Percentiles rank a stretch among this genome's conserved stretches.
phyloP scores from a whole-genome alignment of 2,797 vertebrate genomes.

The Botia almorhae region DNA sequence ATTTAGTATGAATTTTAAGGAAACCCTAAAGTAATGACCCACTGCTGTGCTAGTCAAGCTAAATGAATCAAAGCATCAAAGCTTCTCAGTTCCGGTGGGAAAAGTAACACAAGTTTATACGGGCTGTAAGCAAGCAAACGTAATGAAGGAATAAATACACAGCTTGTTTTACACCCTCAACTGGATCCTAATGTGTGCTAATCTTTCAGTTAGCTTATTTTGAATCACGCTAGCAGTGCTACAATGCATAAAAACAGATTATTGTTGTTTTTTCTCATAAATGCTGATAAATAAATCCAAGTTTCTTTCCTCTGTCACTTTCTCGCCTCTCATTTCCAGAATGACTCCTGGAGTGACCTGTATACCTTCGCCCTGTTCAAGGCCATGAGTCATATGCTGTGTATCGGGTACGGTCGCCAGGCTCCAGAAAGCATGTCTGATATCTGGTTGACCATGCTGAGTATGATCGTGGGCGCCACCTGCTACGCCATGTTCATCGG shows the following conservation, averaged over 20 bases:
- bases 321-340: slow-evolving; percentile 74
- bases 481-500: slow-evolving; percentile 99
- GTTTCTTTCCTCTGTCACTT: neutral
- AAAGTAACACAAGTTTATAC: too few species aligned
- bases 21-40: too few species aligned
- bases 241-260: slow-evolving; percentile 65
- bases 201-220: slow-evolving; percentile 60
- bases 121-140: neutral
- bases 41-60: too few species aligned
- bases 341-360: slow-evolving; percentile 93
- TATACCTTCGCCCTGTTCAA: slow-evolving; percentile 96
- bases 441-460: slow-evolving; percentile 99
- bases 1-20: too few species aligned
- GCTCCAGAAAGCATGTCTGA: slow-evolving; percentile 96
- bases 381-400: slow-evolving; percentile 98
- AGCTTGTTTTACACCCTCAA: neutral
- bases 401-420: slow-evolving; percentile 93
- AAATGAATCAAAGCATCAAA: too few species aligned
- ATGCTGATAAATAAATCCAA: slow-evolving; percentile 38
- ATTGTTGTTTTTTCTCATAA: slow-evolving; percentile 44
- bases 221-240: slow-evolving; percentile 62
- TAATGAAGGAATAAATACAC: slow-evolving; percentile 14
- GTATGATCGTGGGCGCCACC: slow-evolving; percentile 97
- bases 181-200: slow-evolving; percentile 32
- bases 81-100: too few species aligned